A percentile compares a stretch with the other conserved stretches of the same genome.
Conservation (phyloP, 2,888 invertebrate species). For the Disparrhopalites patrizii region DNA sequence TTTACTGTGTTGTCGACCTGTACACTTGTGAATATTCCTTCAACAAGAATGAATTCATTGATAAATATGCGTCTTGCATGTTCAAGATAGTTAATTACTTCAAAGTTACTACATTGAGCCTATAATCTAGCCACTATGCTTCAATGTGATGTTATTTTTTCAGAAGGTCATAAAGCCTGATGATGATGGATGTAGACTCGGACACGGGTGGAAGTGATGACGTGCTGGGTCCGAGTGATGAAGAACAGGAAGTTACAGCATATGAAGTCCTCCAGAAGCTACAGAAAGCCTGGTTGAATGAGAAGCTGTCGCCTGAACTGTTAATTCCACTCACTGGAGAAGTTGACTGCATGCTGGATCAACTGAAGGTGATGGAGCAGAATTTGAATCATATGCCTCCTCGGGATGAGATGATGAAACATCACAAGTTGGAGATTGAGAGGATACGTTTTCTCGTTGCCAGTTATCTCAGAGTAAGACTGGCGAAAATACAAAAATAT, state of each 20-base stretch:
- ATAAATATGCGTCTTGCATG: too few species aligned
- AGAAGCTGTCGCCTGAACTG: slow-evolving; percentile 26
- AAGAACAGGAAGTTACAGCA: slow-evolving; percentile 27
- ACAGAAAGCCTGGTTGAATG: slow-evolving; percentile 28
- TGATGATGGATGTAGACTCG: slow-evolving; percentile 12
- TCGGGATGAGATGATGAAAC: slow-evolving; percentile 9
- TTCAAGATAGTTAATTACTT: too few species aligned
- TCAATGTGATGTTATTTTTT: too few species aligned
- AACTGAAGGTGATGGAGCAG: slow-evolving; percentile 20
- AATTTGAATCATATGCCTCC: slow-evolving; percentile 11
- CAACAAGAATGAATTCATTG: too few species aligned
- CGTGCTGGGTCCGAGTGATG: slow-evolving; percentile 26
- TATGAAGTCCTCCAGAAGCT: slow-evolving; percentile 26
- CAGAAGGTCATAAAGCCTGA: too few species aligned
- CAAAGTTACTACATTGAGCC: too few species aligned
- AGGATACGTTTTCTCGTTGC: slow-evolving; percentile 23
- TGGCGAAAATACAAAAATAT: slow-evolving; percentile 32
- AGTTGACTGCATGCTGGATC: slow-evolving; percentile 27
- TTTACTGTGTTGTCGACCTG: too few species aligned
- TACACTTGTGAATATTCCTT: too few species aligned
- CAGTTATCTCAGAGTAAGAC: slow-evolving; percentile 25
- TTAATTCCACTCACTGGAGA: slow-evolving; percentile 23
- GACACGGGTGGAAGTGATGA: slow-evolving; percentile 21
- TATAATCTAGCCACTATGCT: too few species aligned
- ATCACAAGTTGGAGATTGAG: slow-evolving; percentile 27